Evolutionary conservation across 1,140 invertebrate species (phyloP).

Genomic region (Zaprionus inermis): DNA sequence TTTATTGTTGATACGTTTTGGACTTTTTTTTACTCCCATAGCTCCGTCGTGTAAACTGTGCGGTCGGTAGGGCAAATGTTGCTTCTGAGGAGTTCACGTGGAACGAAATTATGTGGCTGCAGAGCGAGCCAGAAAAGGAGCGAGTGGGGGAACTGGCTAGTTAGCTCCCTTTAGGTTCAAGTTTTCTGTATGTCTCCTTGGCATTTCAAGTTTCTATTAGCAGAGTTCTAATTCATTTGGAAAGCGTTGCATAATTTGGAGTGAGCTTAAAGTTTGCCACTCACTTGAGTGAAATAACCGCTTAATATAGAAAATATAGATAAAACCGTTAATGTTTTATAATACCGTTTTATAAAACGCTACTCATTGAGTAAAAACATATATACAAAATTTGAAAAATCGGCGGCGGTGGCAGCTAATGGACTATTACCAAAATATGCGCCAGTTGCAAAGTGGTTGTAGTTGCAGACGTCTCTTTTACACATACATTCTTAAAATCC

Average conservation of each 20-base stretch:
- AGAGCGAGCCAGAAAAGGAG: background rate
- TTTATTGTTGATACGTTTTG: constrained; percentile 18
- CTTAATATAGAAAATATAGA: background rate
- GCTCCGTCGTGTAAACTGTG: constrained; percentile 53
- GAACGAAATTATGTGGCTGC: constrained; percentile 63
- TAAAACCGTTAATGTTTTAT: background rate
- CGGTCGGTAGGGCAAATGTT: constrained; percentile 73
- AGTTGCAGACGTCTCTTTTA: too few species aligned
- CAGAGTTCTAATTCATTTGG: constrained; percentile 6
- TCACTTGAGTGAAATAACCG: background rate
- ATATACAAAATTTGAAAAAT: too few species aligned
- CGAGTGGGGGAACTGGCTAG: background rate
- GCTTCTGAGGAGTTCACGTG: constrained; percentile 65
- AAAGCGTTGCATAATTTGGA: constrained; percentile 41
- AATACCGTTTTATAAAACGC: too few species aligned
- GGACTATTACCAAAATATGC: too few species aligned
- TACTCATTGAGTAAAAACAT: too few species aligned
- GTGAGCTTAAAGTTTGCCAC: constrained; percentile 7
- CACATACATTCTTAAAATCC: too few species aligned
- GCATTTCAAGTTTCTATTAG: constrained; percentile 66
- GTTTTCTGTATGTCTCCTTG: constrained; percentile 38
- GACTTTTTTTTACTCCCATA: constrained; percentile 5
- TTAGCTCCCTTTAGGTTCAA: constrained; percentile 18
- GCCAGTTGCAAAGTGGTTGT: too few species aligned
- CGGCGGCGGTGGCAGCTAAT: too few species aligned